Conservation (phyloP, 2,113 vertebrate genomes). For the Bungarus multicinctus region DNA sequence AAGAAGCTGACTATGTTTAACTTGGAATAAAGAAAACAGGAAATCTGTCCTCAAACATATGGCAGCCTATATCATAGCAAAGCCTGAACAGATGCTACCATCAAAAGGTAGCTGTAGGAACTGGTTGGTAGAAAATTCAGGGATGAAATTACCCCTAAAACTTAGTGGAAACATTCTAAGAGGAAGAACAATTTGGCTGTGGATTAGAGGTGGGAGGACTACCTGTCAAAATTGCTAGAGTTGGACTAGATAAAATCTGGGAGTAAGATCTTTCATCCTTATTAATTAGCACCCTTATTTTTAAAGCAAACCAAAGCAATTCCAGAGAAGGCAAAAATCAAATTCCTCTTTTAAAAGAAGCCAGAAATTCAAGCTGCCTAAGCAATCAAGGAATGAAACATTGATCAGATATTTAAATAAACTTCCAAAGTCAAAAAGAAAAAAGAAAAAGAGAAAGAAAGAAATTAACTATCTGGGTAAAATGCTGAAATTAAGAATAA, state of each 20-base stretch:
- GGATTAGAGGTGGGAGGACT: background rate
- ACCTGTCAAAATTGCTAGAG: background rate
- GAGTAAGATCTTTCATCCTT: background rate
- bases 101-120: background rate
- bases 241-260: background rate
- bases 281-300: background rate
- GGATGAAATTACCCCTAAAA: background rate
- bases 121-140: background rate
- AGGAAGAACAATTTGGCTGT: background rate
- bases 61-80: background rate
- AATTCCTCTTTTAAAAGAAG: background rate
- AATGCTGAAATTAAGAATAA: slow-evolving; percentile 11
- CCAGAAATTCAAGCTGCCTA: background rate
- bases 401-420: background rate
- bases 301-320: background rate
- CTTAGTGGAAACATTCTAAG: background rate
- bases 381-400: background rate
- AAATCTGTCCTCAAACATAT: background rate
- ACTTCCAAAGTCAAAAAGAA: background rate
- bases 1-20: background rate
- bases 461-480: background rate
- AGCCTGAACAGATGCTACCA: background rate
- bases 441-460: no score
- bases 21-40: background rate
- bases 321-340: background rate